phyloP scores from a whole-genome alignment of 2,113 vertebrate genomes.

The Plestiodon gilberti region DNA sequence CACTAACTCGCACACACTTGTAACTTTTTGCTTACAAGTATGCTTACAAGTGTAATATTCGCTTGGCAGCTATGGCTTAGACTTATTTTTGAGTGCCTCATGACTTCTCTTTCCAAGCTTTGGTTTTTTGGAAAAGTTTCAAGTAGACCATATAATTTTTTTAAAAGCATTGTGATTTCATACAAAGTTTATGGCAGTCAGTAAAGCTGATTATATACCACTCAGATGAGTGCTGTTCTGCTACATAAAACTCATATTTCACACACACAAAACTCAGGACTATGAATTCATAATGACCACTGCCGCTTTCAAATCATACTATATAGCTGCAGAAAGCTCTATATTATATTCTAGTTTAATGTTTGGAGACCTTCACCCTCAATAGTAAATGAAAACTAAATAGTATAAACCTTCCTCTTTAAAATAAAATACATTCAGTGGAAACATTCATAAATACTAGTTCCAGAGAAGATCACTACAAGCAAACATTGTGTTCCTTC shows the following conservation, averaged over 20 bases:
- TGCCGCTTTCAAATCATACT: neutral
- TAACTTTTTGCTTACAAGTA: neutral
- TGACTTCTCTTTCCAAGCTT: slow-evolving; percentile 6
- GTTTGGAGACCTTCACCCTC: slow-evolving; percentile 24
- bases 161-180: slow-evolving; percentile 31
- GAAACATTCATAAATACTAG: slow-evolving; percentile 19
- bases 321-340: slow-evolving; percentile 20
- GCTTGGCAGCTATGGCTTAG: neutral
- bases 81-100: neutral
- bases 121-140: slow-evolving; percentile 30
- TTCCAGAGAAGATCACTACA: neutral
- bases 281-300: slow-evolving; percentile 43
- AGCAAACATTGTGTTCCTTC: neutral
- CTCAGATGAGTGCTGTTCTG: slow-evolving; percentile 33
- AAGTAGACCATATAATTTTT: neutral
- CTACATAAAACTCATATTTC: slow-evolving; percentile 49
- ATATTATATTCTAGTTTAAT: slow-evolving; percentile 26
- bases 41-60: neutral
- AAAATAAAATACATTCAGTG: slow-evolving; percentile 24
- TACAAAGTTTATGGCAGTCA: slow-evolving; percentile 44
- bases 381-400: slow-evolving; percentile 33
- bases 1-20: too few relatives aligned
- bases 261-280: slow-evolving; percentile 2
- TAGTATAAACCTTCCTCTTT: slow-evolving; percentile 6
- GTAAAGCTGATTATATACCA: slow-evolving; percentile 45